Conservation (phyloP, 2,113 vertebrate genomes). For the Diadophis punctatus region DNA sequence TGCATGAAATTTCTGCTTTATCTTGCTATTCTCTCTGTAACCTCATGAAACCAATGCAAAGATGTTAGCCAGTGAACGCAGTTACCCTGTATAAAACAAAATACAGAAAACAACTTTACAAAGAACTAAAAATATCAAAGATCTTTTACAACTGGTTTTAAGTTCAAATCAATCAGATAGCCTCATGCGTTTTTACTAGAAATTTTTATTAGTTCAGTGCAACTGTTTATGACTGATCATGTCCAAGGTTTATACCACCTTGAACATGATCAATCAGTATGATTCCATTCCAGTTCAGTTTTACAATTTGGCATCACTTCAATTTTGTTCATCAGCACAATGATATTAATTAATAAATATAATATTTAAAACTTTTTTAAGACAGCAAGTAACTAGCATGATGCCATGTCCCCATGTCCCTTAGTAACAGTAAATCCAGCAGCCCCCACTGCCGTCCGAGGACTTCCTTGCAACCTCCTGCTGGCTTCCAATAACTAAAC, state of each 20-base stretch:
- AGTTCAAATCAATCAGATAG: not conserved
- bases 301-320: not conserved
- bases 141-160: not conserved
- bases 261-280: too few relatives aligned
- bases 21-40: too few relatives aligned
- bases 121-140: not conserved
- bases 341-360: not conserved
- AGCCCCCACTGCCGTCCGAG: not conserved
- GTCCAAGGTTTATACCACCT: not conserved
- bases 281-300: not conserved
- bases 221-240: not conserved
- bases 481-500: not conserved
- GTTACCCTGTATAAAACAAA: not conserved
- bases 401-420: too few relatives aligned
- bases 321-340: not conserved
- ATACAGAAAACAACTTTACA: not conserved
- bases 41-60: not conserved
- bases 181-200: not conserved
- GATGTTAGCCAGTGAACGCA: not conserved
- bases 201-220: not conserved
- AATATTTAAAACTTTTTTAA: not conserved
- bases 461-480: not conserved
- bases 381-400: not conserved
- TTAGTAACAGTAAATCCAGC: not conserved
- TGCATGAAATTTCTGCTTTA: too few relatives aligned